These are phyloP conservation scores for Meriones unguiculatus DNA, from an alignment of 2,113 vertebrate genomes.

Conservation along the genomic window DNA sequence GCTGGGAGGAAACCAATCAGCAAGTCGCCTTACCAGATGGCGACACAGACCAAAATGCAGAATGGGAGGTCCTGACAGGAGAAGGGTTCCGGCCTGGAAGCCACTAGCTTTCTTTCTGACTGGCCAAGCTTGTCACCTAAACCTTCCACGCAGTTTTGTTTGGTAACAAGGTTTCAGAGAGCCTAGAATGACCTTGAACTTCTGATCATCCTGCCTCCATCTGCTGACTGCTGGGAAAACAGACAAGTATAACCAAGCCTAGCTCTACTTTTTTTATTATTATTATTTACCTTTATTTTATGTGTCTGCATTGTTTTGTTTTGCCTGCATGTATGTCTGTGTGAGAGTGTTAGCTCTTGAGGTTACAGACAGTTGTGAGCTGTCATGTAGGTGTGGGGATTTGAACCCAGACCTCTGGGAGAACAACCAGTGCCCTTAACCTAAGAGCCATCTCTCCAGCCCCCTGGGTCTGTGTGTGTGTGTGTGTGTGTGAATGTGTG, in stretches of 20 bases:
- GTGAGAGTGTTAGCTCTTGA: too few relatives aligned
- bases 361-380: too few relatives aligned
- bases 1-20: neutral
- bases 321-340: too few relatives aligned
- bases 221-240: neutral
- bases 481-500: neutral
- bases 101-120: neutral
- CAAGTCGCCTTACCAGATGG: neutral
- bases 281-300: too few relatives aligned
- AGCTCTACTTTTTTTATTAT: neutral
- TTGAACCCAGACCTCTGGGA: too few relatives aligned
- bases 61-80: neutral
- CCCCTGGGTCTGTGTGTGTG: neutral
- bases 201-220: neutral
- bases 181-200: too few relatives aligned
- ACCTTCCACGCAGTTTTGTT: constrained; percentile 3
- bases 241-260: neutral
- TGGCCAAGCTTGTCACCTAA: constrained; percentile 58
- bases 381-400: too few relatives aligned
- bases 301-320: too few relatives aligned
- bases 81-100: neutral
- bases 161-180: neutral
- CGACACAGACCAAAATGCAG: neutral
- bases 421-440: too few relatives aligned
- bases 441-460: too few relatives aligned